These are phyloP conservation scores for Mus pahari DNA, from an alignment of 2,113 vertebrate species.

Conservation along the genomic window DNA sequence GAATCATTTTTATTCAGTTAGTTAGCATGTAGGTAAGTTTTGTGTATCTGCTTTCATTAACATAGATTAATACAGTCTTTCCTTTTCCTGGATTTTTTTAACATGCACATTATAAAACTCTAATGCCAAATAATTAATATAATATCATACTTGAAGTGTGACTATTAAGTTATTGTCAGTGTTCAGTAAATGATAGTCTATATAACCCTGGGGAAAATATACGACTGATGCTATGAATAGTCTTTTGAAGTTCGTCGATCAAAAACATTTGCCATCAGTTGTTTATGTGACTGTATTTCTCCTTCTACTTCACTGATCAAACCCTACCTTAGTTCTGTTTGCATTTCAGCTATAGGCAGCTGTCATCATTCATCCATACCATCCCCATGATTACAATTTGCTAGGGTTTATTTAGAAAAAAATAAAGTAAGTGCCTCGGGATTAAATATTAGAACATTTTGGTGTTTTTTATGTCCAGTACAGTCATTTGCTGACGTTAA, in stretches of 20 bases:
- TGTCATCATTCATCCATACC: slow-evolving; percentile 72
- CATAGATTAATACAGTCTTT: background rate
- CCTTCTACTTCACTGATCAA: slow-evolving; percentile 73
- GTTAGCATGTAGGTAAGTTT: background rate
- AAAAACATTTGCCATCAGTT: slow-evolving; percentile 59
- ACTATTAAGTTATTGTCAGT: background rate
- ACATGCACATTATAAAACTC: background rate
- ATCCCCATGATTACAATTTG: background rate
- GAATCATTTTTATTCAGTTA: slow-evolving; percentile 12
- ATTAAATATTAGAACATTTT: slow-evolving; percentile 35
- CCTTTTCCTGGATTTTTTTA: background rate
- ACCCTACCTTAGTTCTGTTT: slow-evolving; percentile 70
- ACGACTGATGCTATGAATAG: background rate
- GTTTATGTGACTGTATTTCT: slow-evolving; percentile 1
- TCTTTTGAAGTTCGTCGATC: slow-evolving; percentile 52
- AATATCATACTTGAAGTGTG: background rate
- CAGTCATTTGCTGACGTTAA: slow-evolving; percentile 28
- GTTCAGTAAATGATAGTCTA: background rate
- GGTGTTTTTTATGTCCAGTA: background rate
- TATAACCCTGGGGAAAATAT: background rate
- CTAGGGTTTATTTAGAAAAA: background rate
- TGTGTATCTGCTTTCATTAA: slow-evolving; percentile 33
- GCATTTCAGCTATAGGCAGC: slow-evolving; percentile 70
- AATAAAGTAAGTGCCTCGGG: background rate
- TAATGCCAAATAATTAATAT: slow-evolving; percentile 1